Percentiles rank a stretch among this genome's conserved stretches.
These are phyloP conservation scores for Lasioglossum calceatum DNA, from an alignment of 2,888 invertebrate genomes.

Conservation along the genomic window DNA sequence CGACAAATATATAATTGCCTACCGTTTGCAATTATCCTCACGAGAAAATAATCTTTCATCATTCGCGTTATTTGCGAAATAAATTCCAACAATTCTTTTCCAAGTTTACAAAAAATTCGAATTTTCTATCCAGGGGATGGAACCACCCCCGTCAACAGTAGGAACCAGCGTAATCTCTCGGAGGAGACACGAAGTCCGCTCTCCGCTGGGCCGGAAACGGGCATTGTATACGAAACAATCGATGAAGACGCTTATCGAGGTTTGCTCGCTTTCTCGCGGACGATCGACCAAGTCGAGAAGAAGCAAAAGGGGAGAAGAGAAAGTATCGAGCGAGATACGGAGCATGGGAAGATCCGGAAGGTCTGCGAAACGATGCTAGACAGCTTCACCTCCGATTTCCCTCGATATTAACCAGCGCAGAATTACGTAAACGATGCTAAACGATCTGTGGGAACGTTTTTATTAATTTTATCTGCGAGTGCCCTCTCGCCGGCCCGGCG, in stretches of 20 bases:
- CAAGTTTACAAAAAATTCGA: neutral
- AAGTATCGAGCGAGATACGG: conserved; percentile 7
- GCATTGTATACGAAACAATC: conserved; percentile 60
- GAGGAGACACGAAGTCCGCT: neutral
- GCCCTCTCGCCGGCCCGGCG: neutral
- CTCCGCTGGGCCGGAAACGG: conserved; percentile 27
- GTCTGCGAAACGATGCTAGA: neutral
- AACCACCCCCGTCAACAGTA: neutral
- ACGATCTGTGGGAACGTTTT: neutral
- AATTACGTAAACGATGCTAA: conserved; percentile 3
- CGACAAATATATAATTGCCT: neutral
- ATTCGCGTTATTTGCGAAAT: no score
- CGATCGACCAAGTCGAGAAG: neutral
- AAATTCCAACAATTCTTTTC: no score
- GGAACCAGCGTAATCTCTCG: neutral
- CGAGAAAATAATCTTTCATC: neutral
- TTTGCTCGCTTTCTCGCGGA: conserved; percentile 50
- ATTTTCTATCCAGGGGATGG: neutral
- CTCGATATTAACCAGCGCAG: neutral
- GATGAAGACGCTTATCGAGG: conserved; percentile 62
- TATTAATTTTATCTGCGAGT: neutral
- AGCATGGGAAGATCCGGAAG: neutral
- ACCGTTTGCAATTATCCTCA: neutral
- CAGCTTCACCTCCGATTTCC: neutral
- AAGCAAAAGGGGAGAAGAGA: conserved; percentile 32